A percentile compares a stretch with the other conserved stretches of the same genome.
phyloP scores from a whole-genome alignment of 2,113 vertebrate genomes.

The Mustela nigripes region DNA sequence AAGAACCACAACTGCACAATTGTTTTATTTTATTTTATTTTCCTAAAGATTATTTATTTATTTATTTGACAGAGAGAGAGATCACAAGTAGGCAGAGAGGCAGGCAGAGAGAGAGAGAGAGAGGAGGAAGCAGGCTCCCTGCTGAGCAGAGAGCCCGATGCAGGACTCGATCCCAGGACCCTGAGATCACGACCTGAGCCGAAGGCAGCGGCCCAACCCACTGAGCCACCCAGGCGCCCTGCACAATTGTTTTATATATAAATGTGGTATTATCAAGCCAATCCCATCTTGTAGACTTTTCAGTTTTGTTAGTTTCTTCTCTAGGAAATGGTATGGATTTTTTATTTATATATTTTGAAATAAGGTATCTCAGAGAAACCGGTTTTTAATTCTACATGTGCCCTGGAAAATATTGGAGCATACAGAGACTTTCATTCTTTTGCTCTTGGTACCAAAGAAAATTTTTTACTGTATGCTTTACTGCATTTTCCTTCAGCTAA shows the following conservation, averaged over 20 bases:
- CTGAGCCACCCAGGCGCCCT: no score
- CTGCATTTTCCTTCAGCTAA: slow-evolving; percentile 24
- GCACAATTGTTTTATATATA: background rate
- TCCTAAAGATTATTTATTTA: no score
- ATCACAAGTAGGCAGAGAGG: no score
- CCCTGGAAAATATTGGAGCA: background rate
- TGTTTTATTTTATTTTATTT: background rate
- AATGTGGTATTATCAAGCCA: background rate
- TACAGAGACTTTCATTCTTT: background rate
- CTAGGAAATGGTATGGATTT: background rate
- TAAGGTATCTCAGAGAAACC: slow-evolving; percentile 28
- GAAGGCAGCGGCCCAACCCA: no score
- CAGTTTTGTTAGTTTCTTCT: background rate
- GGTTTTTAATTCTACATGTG: slow-evolving; percentile 24
- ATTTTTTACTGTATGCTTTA: background rate
- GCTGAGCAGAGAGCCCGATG: no score
- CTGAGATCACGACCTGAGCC: no score
- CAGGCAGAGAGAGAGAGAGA: no score
- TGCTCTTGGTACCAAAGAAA: background rate
- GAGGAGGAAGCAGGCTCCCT: no score
- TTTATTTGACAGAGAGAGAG: no score
- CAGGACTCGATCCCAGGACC: no score
- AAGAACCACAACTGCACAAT: background rate
- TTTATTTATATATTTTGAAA: slow-evolving; percentile 36
- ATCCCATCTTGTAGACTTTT: background rate